These are phyloP conservation scores for Phylloscopus trochiloides DNA, from an alignment of 2,113 vertebrate species.

Conservation along the genomic window DNA sequence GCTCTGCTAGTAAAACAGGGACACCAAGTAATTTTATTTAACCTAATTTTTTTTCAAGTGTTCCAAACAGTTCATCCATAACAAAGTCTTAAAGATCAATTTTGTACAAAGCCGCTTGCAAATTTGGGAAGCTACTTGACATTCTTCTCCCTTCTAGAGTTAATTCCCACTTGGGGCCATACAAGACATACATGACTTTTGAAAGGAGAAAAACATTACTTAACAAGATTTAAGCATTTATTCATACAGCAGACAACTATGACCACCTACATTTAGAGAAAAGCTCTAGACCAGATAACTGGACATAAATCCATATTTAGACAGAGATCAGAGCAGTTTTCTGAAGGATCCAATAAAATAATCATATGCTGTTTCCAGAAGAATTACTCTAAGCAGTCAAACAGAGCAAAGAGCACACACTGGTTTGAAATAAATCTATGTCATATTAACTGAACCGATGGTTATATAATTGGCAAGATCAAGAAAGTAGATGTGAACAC, in stretches of 20 bases:
- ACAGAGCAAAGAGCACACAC: background rate
- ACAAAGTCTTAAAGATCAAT: conserved; percentile 2
- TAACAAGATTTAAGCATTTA: background rate
- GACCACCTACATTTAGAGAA: background rate
- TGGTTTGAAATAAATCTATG: background rate
- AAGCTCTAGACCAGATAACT: background rate
- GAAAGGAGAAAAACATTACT: background rate
- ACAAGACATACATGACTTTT: background rate
- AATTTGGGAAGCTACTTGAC: background rate
- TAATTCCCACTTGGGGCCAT: background rate
- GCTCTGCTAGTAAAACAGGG: conserved; percentile 41
- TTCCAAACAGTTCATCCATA: conserved; percentile 18
- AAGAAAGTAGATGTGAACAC: background rate
- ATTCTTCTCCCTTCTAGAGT: background rate
- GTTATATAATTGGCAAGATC: background rate
- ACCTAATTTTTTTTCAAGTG: conserved; percentile 42
- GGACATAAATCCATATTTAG: conserved; percentile 5
- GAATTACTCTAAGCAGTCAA: background rate
- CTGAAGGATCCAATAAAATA: background rate
- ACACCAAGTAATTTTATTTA: conserved; percentile 59
- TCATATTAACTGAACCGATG: background rate
- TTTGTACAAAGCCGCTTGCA: background rate
- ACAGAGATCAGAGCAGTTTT: background rate
- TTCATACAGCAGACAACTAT: background rate
- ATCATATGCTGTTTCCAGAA: background rate